Base-by-base conservation (phyloP, 1,140 invertebrate species). In the Penaeus vannamei region DNA sequence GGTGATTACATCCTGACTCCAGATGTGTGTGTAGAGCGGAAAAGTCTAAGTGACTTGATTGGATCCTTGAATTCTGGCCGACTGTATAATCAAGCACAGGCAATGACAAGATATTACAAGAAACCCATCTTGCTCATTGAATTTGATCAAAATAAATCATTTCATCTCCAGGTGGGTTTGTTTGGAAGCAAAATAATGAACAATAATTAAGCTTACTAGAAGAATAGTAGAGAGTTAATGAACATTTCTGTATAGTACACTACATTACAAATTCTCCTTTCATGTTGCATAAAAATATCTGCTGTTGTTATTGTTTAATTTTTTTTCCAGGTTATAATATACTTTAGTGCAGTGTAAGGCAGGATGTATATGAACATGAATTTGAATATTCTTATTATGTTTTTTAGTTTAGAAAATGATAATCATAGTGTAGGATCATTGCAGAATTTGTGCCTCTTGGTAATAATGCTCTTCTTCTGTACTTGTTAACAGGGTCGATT, bases 1-100 rank as follows among this genome's bases (percentile, higher is more conserved):
- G 98, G 98, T 1, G 99, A 99, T 93, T 99, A 99, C 92, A 98
- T 99, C 91, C 94, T 99, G 2, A 98, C 98, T 0, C 97, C 98
- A 0, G 98, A 99, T 42, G 97, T 99, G 91, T 98, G 97, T 92
- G 95, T 99, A 7, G 99, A 99, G 93, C 94, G 99, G 12, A 99
- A 99, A 94, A 99, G 98, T 87, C 95, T 99, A 42, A 98, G 97
- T 53, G 99, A 99, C 95, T 94, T 99, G 86, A 98, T 99, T 93
- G 98, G 98, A 23, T 99, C 98, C 0, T 94, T 99, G 23, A 97
- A 98, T 93, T 97, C 96, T 87, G 99, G 99, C 0, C 95, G 99
- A 84, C 94, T 99, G 60, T 99, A 99, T 93, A 98, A 97, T 92
- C 99, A 99, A 93, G 97, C 97, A 77, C 95, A 96, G 77, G 95